A percentile compares a stretch with the other conserved stretches of the same genome.
phyloP scores from a whole-genome alignment of 30 jellyfish, hydroid and myxozoan genomes.

The Turritopsis rubra region DNA sequence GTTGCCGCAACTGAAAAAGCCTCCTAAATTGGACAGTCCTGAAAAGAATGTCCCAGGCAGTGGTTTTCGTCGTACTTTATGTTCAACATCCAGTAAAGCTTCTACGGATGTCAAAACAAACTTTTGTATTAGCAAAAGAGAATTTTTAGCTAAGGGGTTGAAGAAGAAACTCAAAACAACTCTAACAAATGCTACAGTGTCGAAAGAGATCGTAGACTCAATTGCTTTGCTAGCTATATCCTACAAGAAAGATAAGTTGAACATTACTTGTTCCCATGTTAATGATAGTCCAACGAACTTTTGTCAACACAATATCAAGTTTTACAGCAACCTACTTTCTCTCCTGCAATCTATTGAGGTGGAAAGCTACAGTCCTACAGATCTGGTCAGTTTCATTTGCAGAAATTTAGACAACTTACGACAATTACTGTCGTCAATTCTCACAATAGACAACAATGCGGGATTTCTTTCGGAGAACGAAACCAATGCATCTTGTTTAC shows the following conservation, averaged over 20 bases:
- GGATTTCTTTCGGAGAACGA: not conserved
- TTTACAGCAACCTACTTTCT: not conserved
- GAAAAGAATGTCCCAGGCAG: constrained; percentile 3
- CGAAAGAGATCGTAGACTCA: not conserved
- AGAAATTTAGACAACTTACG: not conserved
- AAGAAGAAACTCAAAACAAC: not conserved
- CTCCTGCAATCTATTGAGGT: not conserved
- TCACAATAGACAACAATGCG: not conserved
- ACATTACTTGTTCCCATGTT: not conserved
- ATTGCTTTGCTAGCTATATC: not conserved
- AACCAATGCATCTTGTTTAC: not conserved
- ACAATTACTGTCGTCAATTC: not conserved
- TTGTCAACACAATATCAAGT: not conserved
- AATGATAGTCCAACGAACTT: not conserved
- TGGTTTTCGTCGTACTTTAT: not conserved
- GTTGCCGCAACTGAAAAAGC: not conserved
- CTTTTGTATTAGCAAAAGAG: not conserved
- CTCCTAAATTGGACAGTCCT: not conserved
- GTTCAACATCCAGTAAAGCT: not conserved
- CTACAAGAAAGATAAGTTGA: not conserved
- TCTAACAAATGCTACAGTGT: not conserved
- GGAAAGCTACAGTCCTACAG: not conserved
- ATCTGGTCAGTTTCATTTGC: not conserved
- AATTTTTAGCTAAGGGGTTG: not conserved
- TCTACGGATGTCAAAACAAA: not conserved